Base-by-base conservation (phyloP, 92 coral and sea anemone species). In the Porites evermanni region DNA sequence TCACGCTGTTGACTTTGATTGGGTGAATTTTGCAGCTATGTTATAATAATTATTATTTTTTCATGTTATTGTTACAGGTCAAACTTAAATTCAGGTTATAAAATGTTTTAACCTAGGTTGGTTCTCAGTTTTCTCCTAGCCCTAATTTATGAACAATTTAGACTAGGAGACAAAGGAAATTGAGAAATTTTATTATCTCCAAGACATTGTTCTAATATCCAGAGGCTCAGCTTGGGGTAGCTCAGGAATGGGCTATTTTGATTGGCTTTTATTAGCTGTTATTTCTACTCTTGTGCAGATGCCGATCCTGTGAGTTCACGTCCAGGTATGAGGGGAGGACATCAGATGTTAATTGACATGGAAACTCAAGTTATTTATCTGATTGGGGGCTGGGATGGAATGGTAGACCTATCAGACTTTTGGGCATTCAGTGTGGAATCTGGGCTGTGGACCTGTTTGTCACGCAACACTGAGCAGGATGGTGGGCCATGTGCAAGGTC, bases 261-360 rank as follows among this genome's bases (percentile, higher is more conserved):
- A 3, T 38, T 4, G 47, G 6, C 7, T 38, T 38, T 38, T 0
- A 38, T 0, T 38, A 38, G 47, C 47, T 38, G 47, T 38, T 38
- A 38, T 38, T 38, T 38, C 47, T 38, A 38, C 47, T 4, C 47
- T 38, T 38, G 7, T 38, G 47, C 26, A 83, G 87, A 18, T 83
- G 87, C 73, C 18, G 61, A 83, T 73, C 64, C 79, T 16, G 53
- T 72, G 50, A 47, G 80, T 64, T 81, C 88, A 47, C 89, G 94
- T 2, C 99, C 99, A 60, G 99, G 99, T 17, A 97, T 97, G 99
- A 70, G 99, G 53, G 99, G 99, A 9, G 99, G 99, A 11, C 99
- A 97, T 76, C 99, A 97, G 67, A 97, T 97, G 99, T 91, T 93
- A 21, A 97, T 97, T 61, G 99, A 97, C 86, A 84, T 95, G 68